phyloP scores from a whole-genome alignment of 2,888 invertebrate genomes.

The Acronicta alni region DNA sequence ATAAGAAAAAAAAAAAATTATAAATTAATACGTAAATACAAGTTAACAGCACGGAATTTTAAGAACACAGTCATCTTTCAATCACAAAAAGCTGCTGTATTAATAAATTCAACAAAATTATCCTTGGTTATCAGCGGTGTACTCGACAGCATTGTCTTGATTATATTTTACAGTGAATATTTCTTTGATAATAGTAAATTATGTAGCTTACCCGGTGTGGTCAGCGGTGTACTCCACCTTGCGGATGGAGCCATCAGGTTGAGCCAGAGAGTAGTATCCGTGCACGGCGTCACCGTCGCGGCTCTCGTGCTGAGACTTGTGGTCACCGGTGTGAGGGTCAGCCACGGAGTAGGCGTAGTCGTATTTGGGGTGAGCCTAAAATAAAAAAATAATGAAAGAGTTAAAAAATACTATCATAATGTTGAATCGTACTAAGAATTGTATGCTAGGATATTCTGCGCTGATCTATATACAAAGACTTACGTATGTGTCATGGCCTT shows the following conservation, averaged over 20 bases:
- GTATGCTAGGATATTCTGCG: too few relatives aligned
- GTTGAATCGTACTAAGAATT: too few relatives aligned
- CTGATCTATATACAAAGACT: slow-evolving; percentile 23
- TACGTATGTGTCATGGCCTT: slow-evolving; percentile 65
- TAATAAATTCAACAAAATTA: too few relatives aligned
- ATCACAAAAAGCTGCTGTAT: too few relatives aligned
- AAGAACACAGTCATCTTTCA: too few relatives aligned
- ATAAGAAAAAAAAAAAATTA: not conserved
- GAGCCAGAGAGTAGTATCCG: slow-evolving; percentile 89
- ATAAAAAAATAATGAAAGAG: too few relatives aligned
- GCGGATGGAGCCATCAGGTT: slow-evolving; percentile 79
- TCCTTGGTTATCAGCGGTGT: too few relatives aligned
- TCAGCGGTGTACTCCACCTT: slow-evolving; percentile 81
- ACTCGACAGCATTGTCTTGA: not conserved
- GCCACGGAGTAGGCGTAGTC: slow-evolving; percentile 87
- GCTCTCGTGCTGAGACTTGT: slow-evolving; percentile 87
- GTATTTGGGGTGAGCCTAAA: slow-evolving; percentile 79
- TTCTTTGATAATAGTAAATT: not conserved
- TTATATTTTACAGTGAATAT: not conserved
- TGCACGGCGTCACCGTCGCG: slow-evolving; percentile 88
- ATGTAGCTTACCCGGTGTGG: slow-evolving; percentile 42
- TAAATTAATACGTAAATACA: not conserved
- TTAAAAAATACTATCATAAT: not conserved
- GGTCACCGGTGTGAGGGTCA: slow-evolving; percentile 90
- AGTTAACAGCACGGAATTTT: too few relatives aligned